Conservation (phyloP, 1,140 invertebrate species). For the Pissodes strobi region DNA sequence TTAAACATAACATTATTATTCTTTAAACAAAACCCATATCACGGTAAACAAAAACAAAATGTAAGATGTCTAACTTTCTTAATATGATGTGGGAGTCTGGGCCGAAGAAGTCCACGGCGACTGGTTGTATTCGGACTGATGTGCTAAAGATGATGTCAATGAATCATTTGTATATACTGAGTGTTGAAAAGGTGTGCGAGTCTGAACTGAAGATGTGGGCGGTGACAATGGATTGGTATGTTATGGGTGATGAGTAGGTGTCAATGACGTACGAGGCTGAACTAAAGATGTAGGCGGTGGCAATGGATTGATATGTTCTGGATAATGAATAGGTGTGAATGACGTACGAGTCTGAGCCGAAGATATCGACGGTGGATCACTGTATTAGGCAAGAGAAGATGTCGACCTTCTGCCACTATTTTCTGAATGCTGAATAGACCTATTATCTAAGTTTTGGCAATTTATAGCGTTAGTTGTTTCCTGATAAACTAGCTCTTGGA, state of each 20-base stretch:
- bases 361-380: not conserved
- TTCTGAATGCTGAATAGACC: not conserved
- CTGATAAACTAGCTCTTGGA: not conserved
- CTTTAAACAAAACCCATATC: not conserved
- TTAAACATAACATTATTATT: too few species aligned
- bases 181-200: too few species aligned
- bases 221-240: too few species aligned
- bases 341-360: not conserved
- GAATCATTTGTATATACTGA: not conserved
- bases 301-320: too few species aligned
- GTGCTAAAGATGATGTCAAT: not conserved
- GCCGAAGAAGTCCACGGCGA: not conserved
- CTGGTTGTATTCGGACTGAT: not conserved
- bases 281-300: too few species aligned
- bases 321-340: not conserved
- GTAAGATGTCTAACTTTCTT: not conserved
- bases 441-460: not conserved
- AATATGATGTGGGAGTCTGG: not conserved
- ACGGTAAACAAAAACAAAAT: not conserved
- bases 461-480: not conserved
- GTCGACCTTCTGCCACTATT: not conserved
- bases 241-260: too few species aligned
- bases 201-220: too few species aligned
- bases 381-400: too few species aligned
- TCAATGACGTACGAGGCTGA: too few species aligned